Evolutionary conservation across 2,113 vertebrate genomes (phyloP).

Genomic region (Lathamus discolor): DNA sequence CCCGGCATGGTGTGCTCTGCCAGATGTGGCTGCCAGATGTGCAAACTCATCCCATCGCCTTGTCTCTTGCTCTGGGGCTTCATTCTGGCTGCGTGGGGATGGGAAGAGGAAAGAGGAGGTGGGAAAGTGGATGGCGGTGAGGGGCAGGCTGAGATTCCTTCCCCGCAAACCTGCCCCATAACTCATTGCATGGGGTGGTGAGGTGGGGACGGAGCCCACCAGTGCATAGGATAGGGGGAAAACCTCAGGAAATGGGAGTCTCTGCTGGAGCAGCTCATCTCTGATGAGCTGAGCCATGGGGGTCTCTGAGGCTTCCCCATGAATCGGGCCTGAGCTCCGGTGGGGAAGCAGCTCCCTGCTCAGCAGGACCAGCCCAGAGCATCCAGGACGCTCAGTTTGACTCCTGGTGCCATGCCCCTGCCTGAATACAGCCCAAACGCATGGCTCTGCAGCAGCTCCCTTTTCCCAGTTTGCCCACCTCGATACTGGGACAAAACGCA

Average conservation of each 20-base stretch:
- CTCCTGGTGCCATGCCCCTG: rapidly evolving
- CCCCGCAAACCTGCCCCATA: rapidly evolving
- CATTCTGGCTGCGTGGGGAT: rapidly evolving
- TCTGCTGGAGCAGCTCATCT: background rate
- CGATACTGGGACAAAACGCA: rapidly evolving
- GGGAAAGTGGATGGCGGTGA: background rate
- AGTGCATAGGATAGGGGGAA: rapidly evolving
- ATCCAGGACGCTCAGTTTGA: background rate
- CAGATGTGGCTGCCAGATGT: background rate
- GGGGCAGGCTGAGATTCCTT: background rate
- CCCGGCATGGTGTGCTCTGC: background rate
- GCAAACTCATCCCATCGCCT: rapidly evolving
- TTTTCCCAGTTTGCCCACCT: background rate
- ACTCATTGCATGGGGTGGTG: background rate
- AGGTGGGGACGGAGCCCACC: background rate
- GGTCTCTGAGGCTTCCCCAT: background rate
- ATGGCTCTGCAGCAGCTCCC: background rate
- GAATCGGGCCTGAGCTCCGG: rapidly evolving
- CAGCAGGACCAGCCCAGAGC: background rate
- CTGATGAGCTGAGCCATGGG: background rate
- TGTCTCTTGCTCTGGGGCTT: background rate
- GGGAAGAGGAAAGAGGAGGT: background rate
- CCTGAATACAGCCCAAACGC: rapidly evolving
- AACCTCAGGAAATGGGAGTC: background rate
- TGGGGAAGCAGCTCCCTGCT: background rate